These are phyloP conservation scores for Pyrocoelia pectoralis DNA, from an alignment of 2,888 invertebrate species.

Conservation along the genomic window DNA sequence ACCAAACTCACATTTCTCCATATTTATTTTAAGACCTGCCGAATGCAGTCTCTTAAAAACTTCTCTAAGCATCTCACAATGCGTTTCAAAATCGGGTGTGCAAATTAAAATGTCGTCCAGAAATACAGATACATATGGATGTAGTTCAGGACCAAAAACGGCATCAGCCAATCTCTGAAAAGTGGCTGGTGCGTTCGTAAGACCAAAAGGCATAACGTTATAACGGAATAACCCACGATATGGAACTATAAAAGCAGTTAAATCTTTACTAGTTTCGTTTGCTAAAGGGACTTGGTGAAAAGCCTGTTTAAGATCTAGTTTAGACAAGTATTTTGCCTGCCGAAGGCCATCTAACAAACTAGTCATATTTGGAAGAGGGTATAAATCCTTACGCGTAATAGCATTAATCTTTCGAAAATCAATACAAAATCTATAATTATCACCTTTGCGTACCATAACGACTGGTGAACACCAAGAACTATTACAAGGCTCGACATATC, in stretches of 20 bases:
- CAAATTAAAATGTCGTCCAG: too few relatives aligned
- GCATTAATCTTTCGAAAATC: not conserved
- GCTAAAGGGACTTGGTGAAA: not conserved
- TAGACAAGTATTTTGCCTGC: too few relatives aligned
- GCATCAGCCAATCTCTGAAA: too few relatives aligned
- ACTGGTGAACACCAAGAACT: not conserved
- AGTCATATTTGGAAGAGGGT: not conserved
- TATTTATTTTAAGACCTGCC: not conserved
- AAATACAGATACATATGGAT: too few relatives aligned
- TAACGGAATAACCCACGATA: not conserved
- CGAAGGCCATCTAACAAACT: too few relatives aligned
- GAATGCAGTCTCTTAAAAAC: not conserved
- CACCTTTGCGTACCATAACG: not conserved
- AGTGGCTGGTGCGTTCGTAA: not conserved
- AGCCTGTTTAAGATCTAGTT: not conserved
- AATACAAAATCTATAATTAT: not conserved
- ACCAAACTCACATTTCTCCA: slow-evolving; percentile 5
- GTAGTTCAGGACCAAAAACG: too few relatives aligned
- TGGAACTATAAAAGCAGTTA: not conserved
- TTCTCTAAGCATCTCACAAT: not conserved
- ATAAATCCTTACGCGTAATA: not conserved
- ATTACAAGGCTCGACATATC: not conserved
- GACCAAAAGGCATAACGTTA: not conserved
- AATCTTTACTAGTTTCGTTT: not conserved
- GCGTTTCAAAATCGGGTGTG: not conserved